A percentile compares a stretch with the other conserved stretches of the same genome.
These are phyloP conservation scores for Chaetogeoica ovagalla DNA, from an alignment of 2,888 invertebrate species.

Conservation along the genomic window DNA sequence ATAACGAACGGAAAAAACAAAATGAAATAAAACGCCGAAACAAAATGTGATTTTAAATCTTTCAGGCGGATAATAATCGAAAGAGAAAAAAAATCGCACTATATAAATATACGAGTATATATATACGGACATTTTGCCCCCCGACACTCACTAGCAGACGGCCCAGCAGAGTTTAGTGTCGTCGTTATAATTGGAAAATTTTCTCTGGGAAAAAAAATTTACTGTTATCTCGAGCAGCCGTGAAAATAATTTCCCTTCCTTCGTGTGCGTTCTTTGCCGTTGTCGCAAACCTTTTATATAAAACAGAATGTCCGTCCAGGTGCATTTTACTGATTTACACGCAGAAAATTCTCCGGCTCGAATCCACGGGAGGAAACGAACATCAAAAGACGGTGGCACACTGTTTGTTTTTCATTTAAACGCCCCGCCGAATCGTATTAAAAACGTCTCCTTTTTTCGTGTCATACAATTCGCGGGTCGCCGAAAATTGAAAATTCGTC, in stretches of 20 bases:
- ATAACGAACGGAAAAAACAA: no score
- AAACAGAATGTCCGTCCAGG: conserved; percentile 16
- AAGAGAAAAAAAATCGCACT: no score
- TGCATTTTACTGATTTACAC: conserved; percentile 32
- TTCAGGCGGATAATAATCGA: no score
- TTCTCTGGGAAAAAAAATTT: not conserved
- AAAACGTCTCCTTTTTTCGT: conserved; percentile 7
- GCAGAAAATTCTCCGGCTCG: not conserved
- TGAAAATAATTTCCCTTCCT: conserved; percentile 8
- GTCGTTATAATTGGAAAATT: not conserved
- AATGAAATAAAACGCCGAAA: no score
- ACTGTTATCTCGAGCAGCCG: not conserved
- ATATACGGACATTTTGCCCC: no score
- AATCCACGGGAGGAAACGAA: not conserved
- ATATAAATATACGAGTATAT: no score
- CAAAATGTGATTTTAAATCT: no score
- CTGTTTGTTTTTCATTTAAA: conserved; percentile 26
- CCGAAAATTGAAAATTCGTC: no score
- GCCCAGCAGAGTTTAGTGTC: not conserved
- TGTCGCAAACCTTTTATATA: not conserved
- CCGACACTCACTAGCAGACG: not conserved
- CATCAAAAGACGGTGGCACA: no score
- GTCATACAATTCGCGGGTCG: no score
- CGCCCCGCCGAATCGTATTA: not conserved
- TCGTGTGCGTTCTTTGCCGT: no score